A percentile compares a stretch with the other conserved stretches of the same genome.
Conservation (phyloP, 2,113 vertebrate species). For the Paramisgurnus dabryanus region DNA sequence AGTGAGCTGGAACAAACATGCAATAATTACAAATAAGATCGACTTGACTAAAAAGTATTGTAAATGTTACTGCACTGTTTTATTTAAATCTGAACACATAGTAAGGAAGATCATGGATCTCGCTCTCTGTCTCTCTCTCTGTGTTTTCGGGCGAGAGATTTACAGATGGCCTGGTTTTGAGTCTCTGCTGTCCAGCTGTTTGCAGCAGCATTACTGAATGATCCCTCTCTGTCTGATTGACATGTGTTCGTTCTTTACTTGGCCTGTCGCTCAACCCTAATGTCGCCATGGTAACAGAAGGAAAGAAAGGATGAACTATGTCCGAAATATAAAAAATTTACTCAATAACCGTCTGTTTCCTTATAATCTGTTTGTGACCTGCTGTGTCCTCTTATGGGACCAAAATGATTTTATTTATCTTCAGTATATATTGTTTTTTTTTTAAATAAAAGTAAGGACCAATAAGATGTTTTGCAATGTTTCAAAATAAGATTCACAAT, state of each 20-base stretch:
- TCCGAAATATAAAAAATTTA: conserved; percentile 50
- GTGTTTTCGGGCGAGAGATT: conserved; percentile 47
- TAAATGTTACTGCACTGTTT: not conserved
- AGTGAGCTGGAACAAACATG: not conserved
- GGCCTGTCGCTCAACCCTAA: conserved; percentile 67
- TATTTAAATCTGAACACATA: conserved; percentile 26
- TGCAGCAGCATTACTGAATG: conserved; percentile 75
- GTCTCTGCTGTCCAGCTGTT: conserved; percentile 68
- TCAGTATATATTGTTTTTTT: not conserved
- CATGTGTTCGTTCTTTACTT: conserved; percentile 62
- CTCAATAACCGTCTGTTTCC: conserved; percentile 72
- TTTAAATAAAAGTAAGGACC: not conserved
- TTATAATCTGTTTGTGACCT: conserved; percentile 63
- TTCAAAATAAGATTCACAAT: too few relatives aligned
- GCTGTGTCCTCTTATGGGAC: not conserved
- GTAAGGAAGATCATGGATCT: conserved; percentile 4
- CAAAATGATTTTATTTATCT: not conserved
- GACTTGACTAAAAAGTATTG: too few relatives aligned
- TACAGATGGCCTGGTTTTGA: conserved; percentile 45
- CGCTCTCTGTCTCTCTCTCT: not conserved
- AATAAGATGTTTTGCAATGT: too few relatives aligned
- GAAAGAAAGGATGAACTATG: conserved; percentile 63
- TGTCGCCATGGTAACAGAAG: conserved; percentile 65
- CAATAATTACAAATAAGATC: not conserved
- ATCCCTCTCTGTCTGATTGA: conserved; percentile 66